phyloP scores from a whole-genome alignment of 2,797 vertebrate species.

The Arnoldichthys spilopterus region DNA sequence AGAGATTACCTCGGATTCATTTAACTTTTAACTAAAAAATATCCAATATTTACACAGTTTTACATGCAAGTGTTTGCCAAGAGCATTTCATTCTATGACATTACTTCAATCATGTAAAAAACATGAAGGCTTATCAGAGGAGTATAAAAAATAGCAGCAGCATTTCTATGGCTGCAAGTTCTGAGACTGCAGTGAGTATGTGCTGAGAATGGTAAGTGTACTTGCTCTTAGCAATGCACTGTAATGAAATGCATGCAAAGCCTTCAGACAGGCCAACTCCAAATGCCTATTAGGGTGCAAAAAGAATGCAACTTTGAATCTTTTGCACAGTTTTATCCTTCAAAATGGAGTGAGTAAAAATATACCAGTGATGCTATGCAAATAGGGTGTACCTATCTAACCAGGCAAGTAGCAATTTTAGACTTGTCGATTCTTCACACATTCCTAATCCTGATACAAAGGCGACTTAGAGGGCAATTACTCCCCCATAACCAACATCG shows the following conservation, averaged over 20 bases:
- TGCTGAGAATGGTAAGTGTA: constrained; percentile 38
- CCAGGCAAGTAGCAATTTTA: constrained; percentile 26
- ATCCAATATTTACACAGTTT: too few relatives aligned
- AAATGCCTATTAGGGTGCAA: constrained; percentile 38
- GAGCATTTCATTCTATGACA: too few relatives aligned
- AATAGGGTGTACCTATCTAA: constrained; percentile 22
- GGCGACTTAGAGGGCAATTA: constrained; percentile 37
- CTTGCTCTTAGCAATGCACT: constrained; percentile 43
- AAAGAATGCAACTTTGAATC: constrained; percentile 42
- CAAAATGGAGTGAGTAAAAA: constrained; percentile 43
- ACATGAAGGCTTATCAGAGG: constrained; percentile 8
- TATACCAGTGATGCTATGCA: constrained; percentile 36
- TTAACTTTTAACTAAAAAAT: too few relatives aligned
- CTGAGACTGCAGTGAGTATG: constrained; percentile 39
- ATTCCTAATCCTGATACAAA: constrained; percentile 22
- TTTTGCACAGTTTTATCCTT: constrained; percentile 21
- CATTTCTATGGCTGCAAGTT: constrained; percentile 19
- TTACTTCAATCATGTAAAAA: too few relatives aligned
- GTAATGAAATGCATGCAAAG: constrained; percentile 44
- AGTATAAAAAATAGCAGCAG: constrained; percentile 26
- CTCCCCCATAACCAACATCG: constrained; percentile 18
- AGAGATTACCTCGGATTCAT: too few relatives aligned
- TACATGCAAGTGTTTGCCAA: too few relatives aligned
- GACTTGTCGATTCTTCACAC: constrained; percentile 40
- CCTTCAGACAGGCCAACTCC: constrained; percentile 45